These are phyloP conservation scores for Pseudocheirus occidentalis DNA, from an alignment of 2,797 vertebrate genomes.

Conservation along the genomic window DNA sequence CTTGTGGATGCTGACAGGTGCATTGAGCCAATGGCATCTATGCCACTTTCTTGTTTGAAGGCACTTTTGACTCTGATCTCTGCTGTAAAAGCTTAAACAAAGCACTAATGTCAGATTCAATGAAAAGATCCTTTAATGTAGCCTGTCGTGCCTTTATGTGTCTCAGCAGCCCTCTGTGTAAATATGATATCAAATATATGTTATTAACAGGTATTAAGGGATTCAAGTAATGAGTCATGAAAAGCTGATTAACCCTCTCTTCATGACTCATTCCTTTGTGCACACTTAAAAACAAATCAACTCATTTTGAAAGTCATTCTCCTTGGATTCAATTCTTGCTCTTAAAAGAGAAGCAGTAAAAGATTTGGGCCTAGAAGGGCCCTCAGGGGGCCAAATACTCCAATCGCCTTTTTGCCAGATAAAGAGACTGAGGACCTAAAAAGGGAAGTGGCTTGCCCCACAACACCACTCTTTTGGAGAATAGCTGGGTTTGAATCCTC, in stretches of 20 bases:
- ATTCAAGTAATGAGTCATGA: conserved; percentile 69
- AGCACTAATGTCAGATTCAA: conserved; percentile 53
- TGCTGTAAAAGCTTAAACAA: conserved; percentile 45
- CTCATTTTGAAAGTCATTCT: conserved; percentile 41
- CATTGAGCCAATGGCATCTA: neutral
- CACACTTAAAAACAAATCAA: conserved; percentile 58
- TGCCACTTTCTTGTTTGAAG: conserved; percentile 24
- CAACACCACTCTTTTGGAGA: neutral
- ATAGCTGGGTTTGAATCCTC: neutral
- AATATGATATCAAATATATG: conserved; percentile 51
- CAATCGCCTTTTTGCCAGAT: neutral
- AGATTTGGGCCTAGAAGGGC: neutral
- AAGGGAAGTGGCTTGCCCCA: neutral
- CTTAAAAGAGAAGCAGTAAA: conserved; percentile 65
- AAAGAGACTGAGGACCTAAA: neutral
- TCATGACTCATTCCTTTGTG: conserved; percentile 63
- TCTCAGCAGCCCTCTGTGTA: conserved; percentile 26
- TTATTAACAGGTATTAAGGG: conserved; percentile 68
- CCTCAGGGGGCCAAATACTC: neutral
- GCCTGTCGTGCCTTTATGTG: conserved; percentile 3
- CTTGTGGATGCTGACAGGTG: neutral
- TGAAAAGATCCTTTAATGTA: conserved; percentile 16
- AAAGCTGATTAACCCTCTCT: conserved; percentile 62
- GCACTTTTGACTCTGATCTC: conserved; percentile 27
- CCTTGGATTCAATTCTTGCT: conserved; percentile 27